Evolutionary conservation across 2,888 invertebrate species (phyloP).

Genomic region (Abrostola triplasia): DNA sequence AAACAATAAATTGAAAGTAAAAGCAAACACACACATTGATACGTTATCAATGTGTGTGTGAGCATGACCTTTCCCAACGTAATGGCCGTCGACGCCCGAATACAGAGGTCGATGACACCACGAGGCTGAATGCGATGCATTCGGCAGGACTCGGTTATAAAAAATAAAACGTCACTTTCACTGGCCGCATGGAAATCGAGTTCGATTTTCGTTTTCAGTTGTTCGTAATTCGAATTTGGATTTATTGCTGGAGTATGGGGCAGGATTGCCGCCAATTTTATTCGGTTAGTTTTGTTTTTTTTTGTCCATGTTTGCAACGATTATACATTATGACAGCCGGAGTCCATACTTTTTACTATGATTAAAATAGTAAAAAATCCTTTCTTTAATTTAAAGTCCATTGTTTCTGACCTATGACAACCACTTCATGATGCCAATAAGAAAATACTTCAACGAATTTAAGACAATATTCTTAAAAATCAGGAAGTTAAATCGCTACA

Average conservation of each 20-base stretch:
- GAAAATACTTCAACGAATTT: too few species aligned
- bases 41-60: slow-evolving; percentile 62
- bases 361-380: too few species aligned
- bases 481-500: too few species aligned
- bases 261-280: slow-evolving; percentile 4
- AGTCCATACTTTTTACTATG: too few species aligned
- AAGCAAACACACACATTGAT: slow-evolving; percentile 70
- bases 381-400: too few species aligned
- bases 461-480: too few species aligned
- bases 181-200: slow-evolving; percentile 65
- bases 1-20: slow-evolving; percentile 78
- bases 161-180: slow-evolving; percentile 78
- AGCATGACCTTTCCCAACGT: slow-evolving; percentile 85
- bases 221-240: slow-evolving; percentile 23
- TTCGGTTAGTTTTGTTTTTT: background rate
- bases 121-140: slow-evolving; percentile 80
- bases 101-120: slow-evolving; percentile 79
- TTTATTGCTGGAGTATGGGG: slow-evolving; percentile 1
- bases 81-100: slow-evolving; percentile 81
- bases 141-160: slow-evolving; percentile 75
- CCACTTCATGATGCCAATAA: too few species aligned
- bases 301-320: background rate
- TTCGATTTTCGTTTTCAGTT: slow-evolving; percentile 43
- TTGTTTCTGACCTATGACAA: too few species aligned
- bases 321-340: too few species aligned